phyloP scores from a whole-genome alignment of 2,797 vertebrate genomes.

The Sebastes goodei region DNA sequence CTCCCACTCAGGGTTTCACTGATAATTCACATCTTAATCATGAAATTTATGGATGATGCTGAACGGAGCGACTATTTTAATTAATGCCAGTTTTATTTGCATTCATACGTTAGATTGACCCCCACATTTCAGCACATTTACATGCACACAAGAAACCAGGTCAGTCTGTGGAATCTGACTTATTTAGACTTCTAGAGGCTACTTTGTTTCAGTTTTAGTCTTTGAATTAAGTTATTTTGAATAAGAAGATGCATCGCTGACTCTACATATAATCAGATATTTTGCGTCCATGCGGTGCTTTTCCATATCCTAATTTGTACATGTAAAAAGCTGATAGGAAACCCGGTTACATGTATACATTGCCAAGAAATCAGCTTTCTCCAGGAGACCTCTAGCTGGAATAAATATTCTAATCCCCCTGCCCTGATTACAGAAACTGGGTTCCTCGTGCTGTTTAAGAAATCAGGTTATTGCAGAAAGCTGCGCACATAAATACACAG shows the following conservation, averaged over 20 bases:
- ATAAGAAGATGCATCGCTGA: not conserved
- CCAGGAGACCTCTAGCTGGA: not conserved
- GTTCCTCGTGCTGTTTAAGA: not conserved
- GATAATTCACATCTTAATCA: not conserved
- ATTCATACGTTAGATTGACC: not conserved
- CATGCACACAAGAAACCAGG: not conserved
- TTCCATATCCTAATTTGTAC: not conserved
- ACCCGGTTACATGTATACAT: not conserved
- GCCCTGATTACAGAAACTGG: not conserved
- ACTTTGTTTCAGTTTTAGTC: not conserved
- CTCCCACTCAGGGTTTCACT: not conserved
- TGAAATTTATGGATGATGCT: not conserved
- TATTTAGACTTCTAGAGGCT: not conserved
- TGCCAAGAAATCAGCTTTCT: not conserved
- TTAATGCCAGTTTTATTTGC: not conserved
- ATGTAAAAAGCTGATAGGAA: not conserved
- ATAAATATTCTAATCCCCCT: not conserved
- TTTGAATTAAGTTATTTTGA: not conserved
- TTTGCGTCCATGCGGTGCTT: not conserved
- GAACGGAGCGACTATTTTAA: not conserved
- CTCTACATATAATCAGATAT: not conserved
- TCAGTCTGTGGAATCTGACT: not conserved
- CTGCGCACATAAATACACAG: not conserved
- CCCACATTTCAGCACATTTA: not conserved
- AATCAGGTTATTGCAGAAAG: not conserved